Base-by-base conservation (phyloP, 2,113 vertebrate species). In the Lipophrys pholis region DNA sequence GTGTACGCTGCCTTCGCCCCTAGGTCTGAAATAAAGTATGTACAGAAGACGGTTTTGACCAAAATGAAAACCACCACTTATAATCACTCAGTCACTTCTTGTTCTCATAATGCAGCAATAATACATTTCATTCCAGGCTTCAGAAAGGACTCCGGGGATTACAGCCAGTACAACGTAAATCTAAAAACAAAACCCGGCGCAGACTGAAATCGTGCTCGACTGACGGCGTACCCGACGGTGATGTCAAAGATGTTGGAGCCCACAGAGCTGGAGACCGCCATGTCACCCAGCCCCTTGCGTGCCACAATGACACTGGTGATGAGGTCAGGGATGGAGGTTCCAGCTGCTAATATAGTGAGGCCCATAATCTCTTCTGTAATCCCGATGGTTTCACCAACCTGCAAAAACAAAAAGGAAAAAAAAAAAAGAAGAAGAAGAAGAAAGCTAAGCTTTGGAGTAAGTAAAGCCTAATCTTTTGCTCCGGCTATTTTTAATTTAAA, bases 231-330 rank as follows among this genome's bases (percentile, higher is more conserved):
- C 97, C 97, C 97, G 39, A 98, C 96, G 6, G 97, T 98, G 80
- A 98, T 98, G 93, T 98, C 97, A 89, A 98, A 98, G 89, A 98
- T 98, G 89, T 98, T 98, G 87, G 96, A 98, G 89, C 97, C 97
- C 40, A 98, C 97, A 39, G 97, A 98, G 90, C 97, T 98, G 87
- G 97, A 98, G 51, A 98, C 96, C 3, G 97, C 97, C 97, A 98
- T 98, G 56, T 98, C 97, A 0, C 97, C 97, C 14, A 98, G 93
- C n/a, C 97, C 97, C 84, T 97, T 98, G 77, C 97, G 95, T 86
- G 97, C 97, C 76, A 98, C 97, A 48, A 98, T 98, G 69, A 98
- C 97, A 80, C 97, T 98, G 87, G 97, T 98, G 89, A 98, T 98
- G 81, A 98, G 95, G 78, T 98, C 97, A 87, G 97, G 97, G 88